A percentile compares a stretch with the other conserved stretches of the same genome.
Conservation (phyloP, 1,140 invertebrate species). For the Mercenaria mercenaria region DNA sequence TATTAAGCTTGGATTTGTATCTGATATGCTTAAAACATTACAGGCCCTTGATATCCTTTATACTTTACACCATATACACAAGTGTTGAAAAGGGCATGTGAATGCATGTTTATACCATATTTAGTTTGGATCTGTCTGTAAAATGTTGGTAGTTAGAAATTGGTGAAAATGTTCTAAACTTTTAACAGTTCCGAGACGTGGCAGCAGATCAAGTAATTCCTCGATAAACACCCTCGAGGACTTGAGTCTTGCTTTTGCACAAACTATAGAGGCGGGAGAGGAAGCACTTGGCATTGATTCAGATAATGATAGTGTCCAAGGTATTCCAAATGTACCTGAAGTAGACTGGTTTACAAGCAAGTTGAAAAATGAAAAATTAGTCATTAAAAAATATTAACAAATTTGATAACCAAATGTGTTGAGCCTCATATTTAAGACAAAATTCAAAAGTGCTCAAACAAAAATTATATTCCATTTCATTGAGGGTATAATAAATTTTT, state of each 20-base stretch:
- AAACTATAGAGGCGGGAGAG: constrained; percentile 76
- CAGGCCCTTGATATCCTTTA: no score
- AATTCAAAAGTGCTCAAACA: no score
- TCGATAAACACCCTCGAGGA: constrained; percentile 81
- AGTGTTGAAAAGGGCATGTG: background rate
- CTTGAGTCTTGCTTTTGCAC: constrained; percentile 80
- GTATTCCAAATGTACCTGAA: constrained; percentile 53
- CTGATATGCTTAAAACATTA: no score
- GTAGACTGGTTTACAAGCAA: constrained; percentile 56
- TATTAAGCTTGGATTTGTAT: no score
- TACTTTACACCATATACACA: no score
- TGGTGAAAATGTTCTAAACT: background rate
- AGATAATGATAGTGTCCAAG: constrained; percentile 62
- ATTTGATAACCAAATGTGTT: no score
- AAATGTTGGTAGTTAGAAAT: background rate
- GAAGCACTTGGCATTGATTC: constrained; percentile 68
- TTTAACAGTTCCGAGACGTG: constrained; percentile 37
- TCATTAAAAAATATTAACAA: background rate
- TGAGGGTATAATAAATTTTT: no score
- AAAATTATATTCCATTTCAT: no score
- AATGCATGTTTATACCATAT: background rate
- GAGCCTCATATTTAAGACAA: no score
- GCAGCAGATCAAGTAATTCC: constrained; percentile 73
- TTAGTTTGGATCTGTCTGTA: no score
- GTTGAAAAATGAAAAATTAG: constrained; percentile 21